These are phyloP conservation scores for Pristionchus entomophagus DNA, from an alignment of 2,888 invertebrate genomes.

Conservation along the genomic window DNA sequence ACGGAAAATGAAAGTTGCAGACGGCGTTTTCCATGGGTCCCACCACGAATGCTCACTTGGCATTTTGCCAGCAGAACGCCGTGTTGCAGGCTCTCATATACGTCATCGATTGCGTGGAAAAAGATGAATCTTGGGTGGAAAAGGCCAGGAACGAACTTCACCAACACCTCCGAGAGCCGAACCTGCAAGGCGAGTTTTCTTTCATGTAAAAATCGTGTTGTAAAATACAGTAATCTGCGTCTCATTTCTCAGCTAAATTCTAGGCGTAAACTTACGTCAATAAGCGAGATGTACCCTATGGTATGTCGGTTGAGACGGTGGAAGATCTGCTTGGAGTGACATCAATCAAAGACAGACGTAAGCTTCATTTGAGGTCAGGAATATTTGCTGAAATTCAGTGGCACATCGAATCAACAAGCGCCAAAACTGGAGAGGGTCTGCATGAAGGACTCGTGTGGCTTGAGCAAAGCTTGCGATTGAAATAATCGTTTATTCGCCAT, in stretches of 20 bases:
- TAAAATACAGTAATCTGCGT: too few species aligned
- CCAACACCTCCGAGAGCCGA: background rate
- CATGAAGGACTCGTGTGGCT: background rate
- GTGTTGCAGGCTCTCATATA: background rate
- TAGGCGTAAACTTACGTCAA: too few species aligned
- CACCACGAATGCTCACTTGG: too few species aligned
- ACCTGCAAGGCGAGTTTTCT: background rate
- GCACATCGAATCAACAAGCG: background rate
- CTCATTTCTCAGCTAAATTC: too few species aligned
- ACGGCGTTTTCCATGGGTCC: too few species aligned
- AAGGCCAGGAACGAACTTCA: background rate
- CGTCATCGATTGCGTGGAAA: background rate
- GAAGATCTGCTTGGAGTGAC: background rate
- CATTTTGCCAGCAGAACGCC: too few species aligned
- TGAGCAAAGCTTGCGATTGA: too few species aligned
- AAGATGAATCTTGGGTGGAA: background rate
- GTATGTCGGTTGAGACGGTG: background rate
- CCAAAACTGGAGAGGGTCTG: background rate
- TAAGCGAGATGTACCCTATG: background rate
- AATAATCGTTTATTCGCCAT: too few species aligned
- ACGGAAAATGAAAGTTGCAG: too few species aligned
- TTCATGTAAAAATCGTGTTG: too few species aligned
- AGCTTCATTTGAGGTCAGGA: background rate
- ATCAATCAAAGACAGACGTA: background rate
- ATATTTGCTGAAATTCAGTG: background rate